Evolutionary conservation across 2,113 vertebrate species (phyloP), one percentile per base, ranked within the genome.

Genomic region (Brevimyrus niger): DNA sequence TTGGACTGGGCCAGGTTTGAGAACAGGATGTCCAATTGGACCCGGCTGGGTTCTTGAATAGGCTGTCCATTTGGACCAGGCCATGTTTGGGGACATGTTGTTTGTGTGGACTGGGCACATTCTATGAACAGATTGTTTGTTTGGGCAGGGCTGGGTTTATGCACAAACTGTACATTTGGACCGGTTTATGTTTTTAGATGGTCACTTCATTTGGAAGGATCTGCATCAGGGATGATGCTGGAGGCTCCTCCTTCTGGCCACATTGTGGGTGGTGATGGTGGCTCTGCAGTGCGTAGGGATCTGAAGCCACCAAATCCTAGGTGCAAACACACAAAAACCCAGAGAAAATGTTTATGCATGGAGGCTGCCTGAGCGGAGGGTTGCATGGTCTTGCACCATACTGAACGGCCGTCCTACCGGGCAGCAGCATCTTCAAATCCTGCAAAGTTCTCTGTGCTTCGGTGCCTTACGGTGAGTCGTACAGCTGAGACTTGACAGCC

Each of bases 311-410:
- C 82, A 46, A 46, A 84, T 84, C 82, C 23, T 84, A 84, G 44
- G 82, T 84, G 82, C 82, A 84, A 84, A 84, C 13, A 23, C 44
- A 84, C 3, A 84, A 47, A 84, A 84, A n/a, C 38, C 82, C 23
- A 46, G 82, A 84, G 82, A 84, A 84, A 84, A n/a, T 84, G 82
- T 84, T 84, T 84, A n/a, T 84, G 82, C 82, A 46, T 84, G 42
- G 44, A 84, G 44, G 1, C 15, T 46, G 88, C 65, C 85, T 76
- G 10, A 61, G 88, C 23, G 10, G 61, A 55, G 58, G 90, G 82
- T 91, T 90, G 87, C 89, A 48, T 51, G 82, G 38, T 89, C 89
- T 90, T 92, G 90, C 90, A 82, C 73, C 87, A 91, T 88, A 38
- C 91, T 76, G 44, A 84, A 85, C 83, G 87, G 85, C 88, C 51